Evolutionary conservation across 2,113 vertebrate species (phyloP).

Genomic region (Bungarus multicinctus): DNA sequence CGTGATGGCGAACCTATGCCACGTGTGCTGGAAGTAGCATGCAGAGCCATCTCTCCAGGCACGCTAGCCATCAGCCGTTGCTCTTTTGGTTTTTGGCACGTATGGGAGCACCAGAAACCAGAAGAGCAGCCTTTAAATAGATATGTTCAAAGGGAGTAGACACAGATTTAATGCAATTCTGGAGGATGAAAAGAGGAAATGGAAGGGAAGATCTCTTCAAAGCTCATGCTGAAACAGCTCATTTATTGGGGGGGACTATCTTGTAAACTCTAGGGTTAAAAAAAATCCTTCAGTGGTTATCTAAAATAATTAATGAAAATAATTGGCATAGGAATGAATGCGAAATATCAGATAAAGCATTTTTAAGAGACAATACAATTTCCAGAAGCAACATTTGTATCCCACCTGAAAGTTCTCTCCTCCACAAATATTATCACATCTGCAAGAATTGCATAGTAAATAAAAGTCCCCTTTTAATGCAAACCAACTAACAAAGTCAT

Average conservation of each 20-base stretch:
- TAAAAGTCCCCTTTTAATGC: not conserved
- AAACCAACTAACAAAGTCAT: not conserved
- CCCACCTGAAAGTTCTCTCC: not conserved
- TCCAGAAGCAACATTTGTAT: not conserved
- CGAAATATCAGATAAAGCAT: not conserved
- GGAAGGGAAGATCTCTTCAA: not conserved
- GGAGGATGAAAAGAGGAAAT: not conserved
- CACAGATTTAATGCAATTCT: not conserved
- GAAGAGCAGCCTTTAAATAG: not conserved
- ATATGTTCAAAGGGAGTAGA: not conserved
- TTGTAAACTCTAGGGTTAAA: not conserved
- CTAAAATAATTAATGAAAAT: not conserved
- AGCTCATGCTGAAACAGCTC: not conserved
- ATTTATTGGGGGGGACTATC: not conserved
- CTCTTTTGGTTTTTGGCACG: no score
- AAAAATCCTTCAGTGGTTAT: not conserved
- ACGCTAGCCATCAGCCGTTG: no score
- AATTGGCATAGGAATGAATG: not conserved
- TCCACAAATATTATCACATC: not conserved
- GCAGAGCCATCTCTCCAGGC: no score
- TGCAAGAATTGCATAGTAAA: not conserved
- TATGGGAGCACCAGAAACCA: no score
- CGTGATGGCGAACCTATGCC: no score
- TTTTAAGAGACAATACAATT: not conserved
- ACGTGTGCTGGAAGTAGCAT: no score